A percentile compares a stretch with the other conserved stretches of the same genome.
Conservation (phyloP, 2,113 vertebrate species). For the Lophotis ruficrista region DNA sequence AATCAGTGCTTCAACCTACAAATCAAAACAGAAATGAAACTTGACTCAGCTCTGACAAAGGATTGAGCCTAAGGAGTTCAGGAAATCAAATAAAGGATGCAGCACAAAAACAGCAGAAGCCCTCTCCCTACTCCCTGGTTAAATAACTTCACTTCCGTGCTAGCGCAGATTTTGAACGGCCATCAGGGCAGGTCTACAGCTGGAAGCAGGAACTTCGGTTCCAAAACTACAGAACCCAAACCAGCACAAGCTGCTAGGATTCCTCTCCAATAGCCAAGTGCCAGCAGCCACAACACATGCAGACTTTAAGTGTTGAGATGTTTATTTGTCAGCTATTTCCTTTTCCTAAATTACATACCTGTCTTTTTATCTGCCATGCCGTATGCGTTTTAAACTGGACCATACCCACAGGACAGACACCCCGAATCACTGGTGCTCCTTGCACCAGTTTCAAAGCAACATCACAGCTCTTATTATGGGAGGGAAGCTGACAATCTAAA, state of each 20-base stretch:
- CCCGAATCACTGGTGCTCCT: background rate
- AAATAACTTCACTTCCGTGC: rapidly evolving
- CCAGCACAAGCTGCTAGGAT: background rate
- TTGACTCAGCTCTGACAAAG: background rate
- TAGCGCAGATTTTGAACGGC: background rate
- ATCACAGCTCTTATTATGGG: background rate
- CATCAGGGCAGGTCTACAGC: background rate
- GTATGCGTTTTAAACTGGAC: background rate
- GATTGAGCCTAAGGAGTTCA: background rate
- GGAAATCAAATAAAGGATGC: background rate
- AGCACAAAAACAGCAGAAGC: background rate
- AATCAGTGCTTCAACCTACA: background rate
- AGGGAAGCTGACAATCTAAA: background rate
- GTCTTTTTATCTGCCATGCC: background rate
- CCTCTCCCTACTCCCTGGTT: background rate
- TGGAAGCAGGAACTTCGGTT: background rate
- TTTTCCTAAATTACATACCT: background rate
- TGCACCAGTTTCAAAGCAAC: background rate
- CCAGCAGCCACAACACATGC: background rate
- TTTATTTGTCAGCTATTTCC: background rate
- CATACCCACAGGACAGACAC: background rate
- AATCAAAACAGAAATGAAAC: background rate
- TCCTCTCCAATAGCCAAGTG: background rate
- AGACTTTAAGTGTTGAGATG: background rate
- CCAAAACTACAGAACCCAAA: background rate